Evolutionary conservation across 1,140 invertebrate species (phyloP), one percentile per base, ranked within the genome.

Genomic region (Drosophila melanica): DNA sequence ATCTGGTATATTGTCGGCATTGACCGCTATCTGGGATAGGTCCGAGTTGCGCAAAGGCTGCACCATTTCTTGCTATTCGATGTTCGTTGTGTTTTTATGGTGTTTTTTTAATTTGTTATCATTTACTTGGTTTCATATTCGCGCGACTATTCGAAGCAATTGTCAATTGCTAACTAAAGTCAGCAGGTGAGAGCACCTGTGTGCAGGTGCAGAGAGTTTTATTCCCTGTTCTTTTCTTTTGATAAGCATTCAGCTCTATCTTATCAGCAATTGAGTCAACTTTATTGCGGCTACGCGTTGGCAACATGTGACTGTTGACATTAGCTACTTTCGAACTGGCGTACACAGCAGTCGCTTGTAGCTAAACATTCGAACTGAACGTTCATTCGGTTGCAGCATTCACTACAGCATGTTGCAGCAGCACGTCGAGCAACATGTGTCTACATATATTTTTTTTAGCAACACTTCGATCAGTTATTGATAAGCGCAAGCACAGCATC

Each of bases 1-100:
- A 41, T 92, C 79, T 23, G 90, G 82, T 70, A 92, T 92, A 47
- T 90, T 90, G 55, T 90, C 66, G 44, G 84, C 81, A 78, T 84
- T 92, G 9, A 86, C 91, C 8, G 90, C 81, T 42, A 91, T 89
- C 54, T 90, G 87, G 47, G 86, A 85, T 63, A 90, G 55, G 70
- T 91, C 90, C 20, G 90, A 91, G 53, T 67, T 72, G 67, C 90
- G 90, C 6, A 67, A 70, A 72, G 68, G 72, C 2, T 84, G 74
- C 44, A 80, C 80, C 84, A 87, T 87, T 55, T 80, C 48, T 10
- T 6, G 23, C 20, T 81, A 59, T 77, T 72, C 53, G 58, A 55
- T 53, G 12, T 68, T 74, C 37, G 74, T 20, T 58, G 45, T 55
- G 10, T 11, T 42, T 44, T 59, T 27, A 27, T 27, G 18, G 18